Evolutionary conservation across 2,113 vertebrate species (phyloP).

Genomic region (Microcebus murinus): DNA sequence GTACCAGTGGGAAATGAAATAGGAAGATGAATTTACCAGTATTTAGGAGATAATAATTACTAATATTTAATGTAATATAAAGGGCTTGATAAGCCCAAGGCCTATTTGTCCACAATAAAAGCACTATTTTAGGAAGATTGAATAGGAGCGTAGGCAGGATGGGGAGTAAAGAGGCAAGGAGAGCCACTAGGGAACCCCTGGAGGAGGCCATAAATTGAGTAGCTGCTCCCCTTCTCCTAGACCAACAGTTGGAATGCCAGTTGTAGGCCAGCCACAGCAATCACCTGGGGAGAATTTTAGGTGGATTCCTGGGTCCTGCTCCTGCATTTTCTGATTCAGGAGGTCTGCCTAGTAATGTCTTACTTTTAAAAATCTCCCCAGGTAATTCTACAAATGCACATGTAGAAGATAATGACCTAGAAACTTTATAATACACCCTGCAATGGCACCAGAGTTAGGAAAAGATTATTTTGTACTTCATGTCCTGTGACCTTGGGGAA

Average conservation of each 20-base stretch:
- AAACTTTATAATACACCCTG: neutral
- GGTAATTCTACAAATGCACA: neutral
- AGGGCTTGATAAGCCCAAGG: neutral
- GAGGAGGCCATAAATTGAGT: neutral
- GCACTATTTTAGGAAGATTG: neutral
- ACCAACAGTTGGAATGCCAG: neutral
- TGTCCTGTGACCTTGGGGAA: neutral
- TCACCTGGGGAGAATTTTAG: neutral
- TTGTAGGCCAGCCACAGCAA: neutral
- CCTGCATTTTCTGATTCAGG: slow-evolving; percentile 30
- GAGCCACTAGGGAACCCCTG: fast-evolving
- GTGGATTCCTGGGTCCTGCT: neutral
- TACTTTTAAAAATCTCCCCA: neutral
- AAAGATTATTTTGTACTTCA: neutral
- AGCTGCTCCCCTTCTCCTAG: neutral
- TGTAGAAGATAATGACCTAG: neutral
- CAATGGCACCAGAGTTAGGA: neutral
- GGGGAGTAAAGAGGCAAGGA: neutral
- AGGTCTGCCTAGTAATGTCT: neutral
- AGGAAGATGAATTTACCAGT: neutral
- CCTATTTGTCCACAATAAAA: neutral
- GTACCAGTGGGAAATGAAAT: neutral
- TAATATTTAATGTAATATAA: neutral
- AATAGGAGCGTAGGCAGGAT: neutral
- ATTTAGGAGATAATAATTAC: neutral